Base-by-base conservation (phyloP, 2,797 vertebrate species). In the Podarcis lilfordi region DNA sequence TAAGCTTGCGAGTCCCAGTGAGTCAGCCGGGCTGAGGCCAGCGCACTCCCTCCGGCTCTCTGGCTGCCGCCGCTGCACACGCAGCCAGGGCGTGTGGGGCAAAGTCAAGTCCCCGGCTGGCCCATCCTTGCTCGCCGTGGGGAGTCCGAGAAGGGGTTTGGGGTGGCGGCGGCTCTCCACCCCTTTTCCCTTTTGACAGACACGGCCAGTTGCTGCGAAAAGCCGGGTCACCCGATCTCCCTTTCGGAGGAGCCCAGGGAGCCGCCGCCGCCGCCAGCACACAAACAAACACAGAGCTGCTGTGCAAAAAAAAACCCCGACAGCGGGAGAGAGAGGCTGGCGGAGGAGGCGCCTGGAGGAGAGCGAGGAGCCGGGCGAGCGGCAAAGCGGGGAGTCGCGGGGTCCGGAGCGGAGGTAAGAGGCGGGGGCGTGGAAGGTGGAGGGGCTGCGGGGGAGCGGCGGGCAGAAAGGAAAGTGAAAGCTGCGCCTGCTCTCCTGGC, bases 121-220 rank as follows among this genome's bases (percentile, higher is more conserved):
- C 61, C 19, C 74, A 29, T n/a, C 90, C 91, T 91, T 87, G 93
- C 92, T 88, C 92, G 93, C 90, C 78, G 5, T 86, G 40, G 89
- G 92, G 82, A 89, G 83, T 69, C 80, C 40, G 9, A 29, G 77
- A 1, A 2, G 72, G 7, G 78, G 55, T 77, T 77, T 50, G 32
- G 82, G 55, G 29, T 1, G 50, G 35, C 7, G 45, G 32, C 9
- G 32, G 9, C 45, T 59, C 32, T 3, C 17, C 8, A 37, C 25
- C 55, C 0, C 27, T 25, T 45, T 25, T 3, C 19, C 35, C 85
- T 40, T 0, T 6, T 88, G 90, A 91, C 90, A 75, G 90, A 88
- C 90, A 9, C 84, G 27, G 80, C 84, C 87, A 91, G 90, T 80
- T 91, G 90, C 87, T 75, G 90, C 59, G 25, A 5, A 37, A 37